Evolutionary conservation across 2,888 invertebrate species (phyloP).

Genomic region (Apodemia zela): DNA sequence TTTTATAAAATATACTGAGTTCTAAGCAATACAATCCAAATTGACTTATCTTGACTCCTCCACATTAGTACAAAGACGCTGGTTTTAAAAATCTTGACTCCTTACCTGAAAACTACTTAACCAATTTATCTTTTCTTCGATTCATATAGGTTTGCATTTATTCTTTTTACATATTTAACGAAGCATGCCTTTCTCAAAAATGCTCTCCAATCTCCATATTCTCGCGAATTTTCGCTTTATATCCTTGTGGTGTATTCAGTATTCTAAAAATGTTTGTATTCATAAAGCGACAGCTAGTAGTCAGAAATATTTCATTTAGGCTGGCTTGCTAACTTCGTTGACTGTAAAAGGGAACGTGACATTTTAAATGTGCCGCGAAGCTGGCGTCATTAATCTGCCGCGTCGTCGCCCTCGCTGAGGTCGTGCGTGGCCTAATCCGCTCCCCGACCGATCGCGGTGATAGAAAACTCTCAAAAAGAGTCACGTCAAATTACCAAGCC

Average conservation of each 20-base stretch:
- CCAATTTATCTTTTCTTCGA: too few species aligned
- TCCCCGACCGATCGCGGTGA: conserved; percentile 71
- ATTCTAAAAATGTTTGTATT: conserved; percentile 14
- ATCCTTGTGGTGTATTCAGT: conserved; percentile 4
- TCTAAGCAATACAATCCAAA: too few species aligned
- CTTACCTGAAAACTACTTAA: too few species aligned
- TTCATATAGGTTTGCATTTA: not conserved
- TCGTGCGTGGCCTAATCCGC: conserved; percentile 73
- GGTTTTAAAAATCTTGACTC: too few species aligned
- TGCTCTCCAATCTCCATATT: not conserved
- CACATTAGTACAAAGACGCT: too few species aligned
- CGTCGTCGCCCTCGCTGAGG: conserved; percentile 68
- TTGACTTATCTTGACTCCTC: too few species aligned
- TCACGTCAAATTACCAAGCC: conserved; percentile 78
- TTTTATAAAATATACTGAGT: too few species aligned
- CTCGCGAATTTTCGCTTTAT: conserved; percentile 5
- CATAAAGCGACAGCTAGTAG: conserved; percentile 19
- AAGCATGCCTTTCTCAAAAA: conserved; percentile 7
- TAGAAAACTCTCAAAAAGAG: conserved; percentile 75
- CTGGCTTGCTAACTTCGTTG: conserved; percentile 59
- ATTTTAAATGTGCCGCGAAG: conserved; percentile 76
- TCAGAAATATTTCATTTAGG: conserved; percentile 53
- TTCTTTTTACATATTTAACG: not conserved
- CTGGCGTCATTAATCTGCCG: conserved; percentile 75
- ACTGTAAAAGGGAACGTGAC: conserved; percentile 75